phyloP scores from a whole-genome alignment of 2,113 vertebrate species.

The Mus pahari region DNA sequence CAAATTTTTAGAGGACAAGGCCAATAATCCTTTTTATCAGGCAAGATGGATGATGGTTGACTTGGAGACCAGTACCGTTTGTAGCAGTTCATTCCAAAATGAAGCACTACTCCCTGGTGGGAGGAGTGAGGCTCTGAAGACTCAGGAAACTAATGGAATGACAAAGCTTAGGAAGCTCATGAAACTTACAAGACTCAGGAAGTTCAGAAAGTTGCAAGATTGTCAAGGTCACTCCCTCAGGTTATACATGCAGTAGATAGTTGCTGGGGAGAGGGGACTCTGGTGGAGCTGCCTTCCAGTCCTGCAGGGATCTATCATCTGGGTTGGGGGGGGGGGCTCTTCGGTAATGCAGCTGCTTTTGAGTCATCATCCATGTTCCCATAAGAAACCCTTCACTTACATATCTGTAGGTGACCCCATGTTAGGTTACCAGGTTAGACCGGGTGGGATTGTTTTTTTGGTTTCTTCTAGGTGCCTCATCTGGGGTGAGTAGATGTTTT shows the following conservation, averaged over 20 bases:
- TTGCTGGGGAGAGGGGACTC: background rate
- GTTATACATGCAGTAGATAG: background rate
- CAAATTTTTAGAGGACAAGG: background rate
- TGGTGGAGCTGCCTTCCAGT: background rate
- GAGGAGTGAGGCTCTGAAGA: background rate
- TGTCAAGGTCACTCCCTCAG: background rate
- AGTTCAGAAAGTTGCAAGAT: background rate
- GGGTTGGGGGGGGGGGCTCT: background rate
- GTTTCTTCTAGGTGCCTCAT: background rate
- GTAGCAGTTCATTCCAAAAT: background rate
- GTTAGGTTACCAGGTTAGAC: background rate
- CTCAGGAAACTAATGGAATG: background rate
- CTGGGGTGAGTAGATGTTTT: background rate
- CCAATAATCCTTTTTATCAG: constrained; percentile 52
- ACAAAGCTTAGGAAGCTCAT: background rate
- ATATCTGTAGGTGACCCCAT: background rate
- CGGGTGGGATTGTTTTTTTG: background rate
- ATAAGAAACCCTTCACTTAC: background rate
- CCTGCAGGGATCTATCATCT: background rate
- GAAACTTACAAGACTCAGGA: background rate
- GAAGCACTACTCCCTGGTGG: background rate
- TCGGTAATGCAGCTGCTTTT: background rate
- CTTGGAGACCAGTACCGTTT: background rate
- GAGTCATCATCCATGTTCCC: background rate
- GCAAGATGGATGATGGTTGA: background rate